Evolutionary conservation across 2,888 invertebrate genomes (phyloP), one percentile per base, ranked within the genome.

Genomic region (Hedya salicella): DNA sequence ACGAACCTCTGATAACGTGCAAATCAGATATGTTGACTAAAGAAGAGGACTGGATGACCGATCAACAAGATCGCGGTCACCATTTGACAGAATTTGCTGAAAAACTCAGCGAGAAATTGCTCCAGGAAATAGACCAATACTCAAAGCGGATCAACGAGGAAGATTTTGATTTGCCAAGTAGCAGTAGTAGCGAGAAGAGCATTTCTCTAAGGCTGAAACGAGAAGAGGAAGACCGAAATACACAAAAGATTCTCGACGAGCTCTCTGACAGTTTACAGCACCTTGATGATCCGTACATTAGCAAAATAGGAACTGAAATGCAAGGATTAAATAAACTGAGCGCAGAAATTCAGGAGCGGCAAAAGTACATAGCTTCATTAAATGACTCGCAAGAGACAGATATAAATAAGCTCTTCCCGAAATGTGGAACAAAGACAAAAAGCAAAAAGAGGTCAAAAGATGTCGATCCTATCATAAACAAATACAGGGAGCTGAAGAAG

Each of bases 71-170:
- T 70, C 94, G 95, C 71, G 93, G 94, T 69, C 94, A 94, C 75
- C 95, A 96, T 79, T 89, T 96, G 69, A 95, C 95, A 1, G 96
- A 96, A 75, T 96, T 96, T 76, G 96, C 96, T 1, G 96, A 97
- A 78, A 95, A 95, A 79, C 87, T 97, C n/a, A 96, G 96, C 78
- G 96, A 96, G 78, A 96, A 96, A 80, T 87, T 97, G 68, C 92
- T 96, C 62, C 95, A 95, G 70, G 96, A 97, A 86, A 95, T 96
- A 70, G 96, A 96, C 78, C 94, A 92, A 78, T 93, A 93, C 74
- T 92, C 92, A 36, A 93, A 92, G 75, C 80, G 91, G 53, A 91
- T 93, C 25, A 93, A 88, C 57, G 93, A 93, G 74, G 92, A 93
- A 71, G 93, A 93, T 72, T 93, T 93, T 61, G 93, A 93, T 75